Conservation (phyloP, 2,113 vertebrate species). For the Neodontobutis hainanensis region DNA sequence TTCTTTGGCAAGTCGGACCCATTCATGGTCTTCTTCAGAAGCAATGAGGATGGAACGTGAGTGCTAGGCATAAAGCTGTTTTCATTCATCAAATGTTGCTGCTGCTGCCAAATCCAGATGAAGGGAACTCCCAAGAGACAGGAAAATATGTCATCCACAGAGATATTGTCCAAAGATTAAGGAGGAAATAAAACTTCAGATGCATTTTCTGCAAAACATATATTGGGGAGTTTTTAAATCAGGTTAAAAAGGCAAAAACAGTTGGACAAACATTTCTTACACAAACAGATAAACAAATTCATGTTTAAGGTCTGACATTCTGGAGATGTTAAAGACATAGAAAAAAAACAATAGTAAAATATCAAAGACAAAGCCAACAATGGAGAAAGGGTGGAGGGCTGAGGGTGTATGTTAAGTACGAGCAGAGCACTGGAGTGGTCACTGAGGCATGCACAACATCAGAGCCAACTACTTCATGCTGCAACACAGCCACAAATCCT, state of each 20-base stretch:
- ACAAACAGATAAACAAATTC: no score
- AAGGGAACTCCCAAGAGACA: slow-evolving; percentile 5
- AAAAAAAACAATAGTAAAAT: not conserved
- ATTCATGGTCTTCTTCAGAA: slow-evolving; percentile 92
- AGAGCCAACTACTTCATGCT: not conserved
- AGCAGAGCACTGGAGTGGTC: slow-evolving; percentile 15
- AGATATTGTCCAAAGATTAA: not conserved
- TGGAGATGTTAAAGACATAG: no score
- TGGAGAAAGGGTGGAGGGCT: not conserved
- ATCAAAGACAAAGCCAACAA: not conserved
- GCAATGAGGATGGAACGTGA: slow-evolving; percentile 94
- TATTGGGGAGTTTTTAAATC: no score
- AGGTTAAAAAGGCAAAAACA: no score
- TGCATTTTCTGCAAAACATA: no score
- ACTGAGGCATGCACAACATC: slow-evolving; percentile 4
- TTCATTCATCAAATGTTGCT: not conserved
- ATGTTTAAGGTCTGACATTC: no score
- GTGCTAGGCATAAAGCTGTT: slow-evolving; percentile 42
- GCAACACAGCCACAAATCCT: slow-evolving; percentile 27
- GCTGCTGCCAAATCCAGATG: not conserved
- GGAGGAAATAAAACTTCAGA: no score
- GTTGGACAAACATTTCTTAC: no score
- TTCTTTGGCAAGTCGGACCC: slow-evolving; percentile 93
- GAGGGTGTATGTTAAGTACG: not conserved
- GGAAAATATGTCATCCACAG: not conserved